phyloP scores from a whole-genome alignment of 2,797 vertebrate genomes.

The Siniperca obscura region DNA sequence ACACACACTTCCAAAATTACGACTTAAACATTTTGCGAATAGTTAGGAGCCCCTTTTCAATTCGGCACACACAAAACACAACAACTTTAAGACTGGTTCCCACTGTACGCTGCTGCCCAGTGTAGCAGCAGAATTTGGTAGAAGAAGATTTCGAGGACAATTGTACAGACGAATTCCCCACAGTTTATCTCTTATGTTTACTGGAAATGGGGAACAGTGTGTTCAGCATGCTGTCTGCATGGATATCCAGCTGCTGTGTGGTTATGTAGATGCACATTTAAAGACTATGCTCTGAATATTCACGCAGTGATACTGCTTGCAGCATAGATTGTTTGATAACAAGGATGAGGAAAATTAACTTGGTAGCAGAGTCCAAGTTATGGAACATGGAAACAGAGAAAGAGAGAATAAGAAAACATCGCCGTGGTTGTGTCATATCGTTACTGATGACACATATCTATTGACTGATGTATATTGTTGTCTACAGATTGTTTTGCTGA shows the following conservation, averaged over 20 bases:
- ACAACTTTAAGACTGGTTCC: slow-evolving; percentile 44
- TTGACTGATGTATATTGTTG: not conserved
- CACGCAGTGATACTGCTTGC: slow-evolving; percentile 24
- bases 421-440: slow-evolving; percentile 3
- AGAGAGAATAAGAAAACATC: not conserved
- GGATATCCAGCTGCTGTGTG: slow-evolving; percentile 20
- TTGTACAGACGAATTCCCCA: not conserved
- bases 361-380: slow-evolving; percentile 28
- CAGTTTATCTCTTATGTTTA: slow-evolving; percentile 26
- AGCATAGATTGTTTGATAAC: slow-evolving; percentile 16
- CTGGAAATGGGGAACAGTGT: slow-evolving; percentile 35
- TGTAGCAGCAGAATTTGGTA: slow-evolving; percentile 2
- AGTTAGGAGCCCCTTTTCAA: not conserved
- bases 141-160: slow-evolving; percentile 7
- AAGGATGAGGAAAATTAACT: slow-evolving; percentile 29
- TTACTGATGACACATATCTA: slow-evolving; percentile 4
- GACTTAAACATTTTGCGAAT: not conserved
- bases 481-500: slow-evolving; percentile 21
- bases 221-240: slow-evolving; percentile 42
- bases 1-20: not conserved
- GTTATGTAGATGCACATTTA: slow-evolving; percentile 21
- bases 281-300: not conserved
- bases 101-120: not conserved
- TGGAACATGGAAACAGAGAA: not conserved
- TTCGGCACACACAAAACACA: not conserved